These are phyloP conservation scores for Hirtodrosophila alboralis DNA, from an alignment of 2,888 invertebrate species.

Conservation along the genomic window DNA sequence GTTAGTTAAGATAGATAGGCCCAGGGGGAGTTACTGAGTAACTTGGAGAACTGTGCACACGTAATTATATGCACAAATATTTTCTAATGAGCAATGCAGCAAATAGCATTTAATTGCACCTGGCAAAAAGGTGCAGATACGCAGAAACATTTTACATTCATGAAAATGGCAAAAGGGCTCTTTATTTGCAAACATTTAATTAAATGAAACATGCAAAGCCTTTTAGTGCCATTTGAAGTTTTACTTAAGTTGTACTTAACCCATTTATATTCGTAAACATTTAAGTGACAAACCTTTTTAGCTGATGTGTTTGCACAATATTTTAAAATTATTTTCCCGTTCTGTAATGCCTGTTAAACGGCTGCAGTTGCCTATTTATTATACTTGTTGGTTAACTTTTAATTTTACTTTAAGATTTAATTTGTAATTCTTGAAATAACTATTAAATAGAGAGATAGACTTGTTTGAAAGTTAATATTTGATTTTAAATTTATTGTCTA, in stretches of 20 bases:
- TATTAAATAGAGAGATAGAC: no score
- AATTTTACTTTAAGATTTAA: no score
- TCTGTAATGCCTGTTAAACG: not conserved
- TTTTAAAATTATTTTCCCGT: not conserved
- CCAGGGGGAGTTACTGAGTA: not conserved
- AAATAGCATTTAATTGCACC: conserved; percentile 65
- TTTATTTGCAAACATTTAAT: conserved; percentile 15
- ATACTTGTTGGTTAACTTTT: not conserved
- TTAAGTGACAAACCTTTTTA: not conserved
- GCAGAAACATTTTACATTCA: conserved; percentile 18
- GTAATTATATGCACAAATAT: conserved; percentile 72
- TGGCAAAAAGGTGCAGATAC: not conserved
- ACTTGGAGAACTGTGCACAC: conserved; percentile 36
- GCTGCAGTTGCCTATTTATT: not conserved
- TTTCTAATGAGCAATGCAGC: conserved; percentile 72
- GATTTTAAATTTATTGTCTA: not conserved
- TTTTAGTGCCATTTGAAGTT: conserved; percentile 1
- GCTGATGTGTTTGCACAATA: conserved; percentile 1
- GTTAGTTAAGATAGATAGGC: not conserved
- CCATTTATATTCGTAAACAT: not conserved
- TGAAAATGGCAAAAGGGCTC: conserved; percentile 26
- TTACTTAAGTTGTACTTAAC: not conserved
- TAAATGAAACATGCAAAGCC: conserved; percentile 28
- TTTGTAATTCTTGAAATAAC: no score
- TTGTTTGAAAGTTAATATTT: no score